Conservation (phyloP, 2,888 invertebrate species). For the Pammene aurita region DNA sequence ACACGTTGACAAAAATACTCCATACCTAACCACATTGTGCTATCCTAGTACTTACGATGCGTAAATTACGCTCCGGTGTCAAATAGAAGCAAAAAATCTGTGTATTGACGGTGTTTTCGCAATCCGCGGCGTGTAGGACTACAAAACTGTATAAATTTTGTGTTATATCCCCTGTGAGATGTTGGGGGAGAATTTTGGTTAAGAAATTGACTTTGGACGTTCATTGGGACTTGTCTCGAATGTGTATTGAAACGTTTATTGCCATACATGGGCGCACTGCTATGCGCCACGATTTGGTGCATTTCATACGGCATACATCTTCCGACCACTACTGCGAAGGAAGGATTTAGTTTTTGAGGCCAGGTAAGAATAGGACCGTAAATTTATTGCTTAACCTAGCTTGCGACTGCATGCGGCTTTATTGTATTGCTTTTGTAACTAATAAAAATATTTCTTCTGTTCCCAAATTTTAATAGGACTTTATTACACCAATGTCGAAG, state of each 20-base stretch:
- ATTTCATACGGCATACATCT: slow-evolving; percentile 90
- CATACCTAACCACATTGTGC: slow-evolving; percentile 10
- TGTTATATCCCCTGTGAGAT: slow-evolving; percentile 73
- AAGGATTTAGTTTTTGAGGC: slow-evolving; percentile 70
- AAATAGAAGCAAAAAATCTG: slow-evolving; percentile 61
- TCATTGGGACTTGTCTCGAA: slow-evolving; percentile 78
- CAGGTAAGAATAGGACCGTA: slow-evolving; percentile 59
- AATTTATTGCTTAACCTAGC: slow-evolving; percentile 31
- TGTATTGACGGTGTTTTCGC: slow-evolving; percentile 46
- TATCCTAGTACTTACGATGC: slow-evolving; percentile 62
- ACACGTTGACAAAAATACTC: slow-evolving; percentile 36
- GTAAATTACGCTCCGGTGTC: slow-evolving; percentile 77
- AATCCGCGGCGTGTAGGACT: slow-evolving; percentile 53
- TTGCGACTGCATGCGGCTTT: slow-evolving; percentile 27
- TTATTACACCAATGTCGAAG: background rate
- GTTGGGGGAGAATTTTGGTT: slow-evolving; percentile 75
- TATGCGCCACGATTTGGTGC: slow-evolving; percentile 89
- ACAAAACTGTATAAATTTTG: slow-evolving; percentile 69
- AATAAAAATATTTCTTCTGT: background rate
- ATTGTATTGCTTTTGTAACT: slow-evolving; percentile 19
- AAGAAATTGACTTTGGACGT: slow-evolving; percentile 70
- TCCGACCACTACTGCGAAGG: slow-evolving; percentile 91
- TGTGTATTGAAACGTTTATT: slow-evolving; percentile 83
- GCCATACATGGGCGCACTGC: slow-evolving; percentile 86
- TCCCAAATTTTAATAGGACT: background rate